Evolutionary conservation across 2,113 vertebrate species (phyloP).

Genomic region (Xerus inauris): DNA sequence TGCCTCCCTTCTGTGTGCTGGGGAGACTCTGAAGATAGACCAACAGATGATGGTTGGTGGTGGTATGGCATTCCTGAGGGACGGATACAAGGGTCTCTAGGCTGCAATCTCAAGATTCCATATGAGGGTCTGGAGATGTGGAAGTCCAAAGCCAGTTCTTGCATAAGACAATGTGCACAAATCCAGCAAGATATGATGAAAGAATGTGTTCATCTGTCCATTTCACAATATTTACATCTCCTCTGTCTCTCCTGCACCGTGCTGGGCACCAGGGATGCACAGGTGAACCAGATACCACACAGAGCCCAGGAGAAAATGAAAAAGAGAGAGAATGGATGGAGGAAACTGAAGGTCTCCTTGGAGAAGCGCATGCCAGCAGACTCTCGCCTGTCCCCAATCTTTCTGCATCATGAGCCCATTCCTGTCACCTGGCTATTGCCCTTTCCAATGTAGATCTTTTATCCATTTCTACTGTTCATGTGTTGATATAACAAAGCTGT

Average conservation of each 20-base stretch:
- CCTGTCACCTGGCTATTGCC: accelerated
- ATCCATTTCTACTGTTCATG: neutral
- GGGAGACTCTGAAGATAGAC: neutral
- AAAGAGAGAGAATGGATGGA: neutral
- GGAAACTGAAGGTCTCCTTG: neutral
- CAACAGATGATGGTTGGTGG: neutral
- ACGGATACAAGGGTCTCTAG: neutral
- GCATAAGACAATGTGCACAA: neutral
- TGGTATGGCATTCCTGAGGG: neutral
- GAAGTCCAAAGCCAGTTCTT: neutral
- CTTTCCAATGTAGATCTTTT: neutral
- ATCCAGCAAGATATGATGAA: neutral
- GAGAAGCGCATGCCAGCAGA: accelerated
- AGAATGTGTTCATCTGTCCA: neutral
- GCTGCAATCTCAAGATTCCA: neutral
- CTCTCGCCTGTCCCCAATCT: neutral
- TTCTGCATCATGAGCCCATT: neutral
- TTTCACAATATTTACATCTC: neutral
- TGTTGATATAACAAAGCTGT: neutral
- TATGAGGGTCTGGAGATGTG: neutral
- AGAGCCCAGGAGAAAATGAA: neutral
- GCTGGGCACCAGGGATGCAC: neutral
- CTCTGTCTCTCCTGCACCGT: neutral
- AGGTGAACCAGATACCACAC: neutral
- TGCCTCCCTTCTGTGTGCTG: neutral